Conservation (phyloP, 2,888 invertebrate species). For the Tenthredo amoena region DNA sequence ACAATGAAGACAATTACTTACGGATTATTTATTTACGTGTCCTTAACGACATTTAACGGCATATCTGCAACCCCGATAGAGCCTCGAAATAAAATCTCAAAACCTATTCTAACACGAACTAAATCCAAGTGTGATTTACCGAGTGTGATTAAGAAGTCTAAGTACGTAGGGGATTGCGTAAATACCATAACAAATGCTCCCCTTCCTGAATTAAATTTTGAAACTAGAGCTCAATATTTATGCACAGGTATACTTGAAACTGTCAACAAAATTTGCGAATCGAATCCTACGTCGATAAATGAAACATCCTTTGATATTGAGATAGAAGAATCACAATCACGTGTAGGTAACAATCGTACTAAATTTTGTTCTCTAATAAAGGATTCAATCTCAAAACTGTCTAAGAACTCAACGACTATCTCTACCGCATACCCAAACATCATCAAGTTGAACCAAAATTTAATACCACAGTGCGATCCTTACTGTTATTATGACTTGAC, state of each 20-base stretch:
- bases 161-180: not conserved
- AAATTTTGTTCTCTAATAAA: constrained; percentile 46
- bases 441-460: not conserved
- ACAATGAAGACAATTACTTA: constrained; percentile 38
- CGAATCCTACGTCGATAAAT: not conserved
- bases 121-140: not conserved
- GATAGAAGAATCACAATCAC: constrained; percentile 47
- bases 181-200: not conserved
- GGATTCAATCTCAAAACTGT: constrained; percentile 29
- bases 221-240: constrained; percentile 54
- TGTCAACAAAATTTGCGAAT: constrained; percentile 57
- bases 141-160: not conserved
- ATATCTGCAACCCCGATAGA: not conserved
- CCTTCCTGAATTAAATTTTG: not conserved
- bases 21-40: constrained; percentile 30
- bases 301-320: constrained; percentile 52
- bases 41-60: constrained; percentile 1
- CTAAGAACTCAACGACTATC: not conserved
- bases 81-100: too few relatives aligned
- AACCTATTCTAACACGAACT: not conserved
- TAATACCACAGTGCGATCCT: not conserved
- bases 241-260: constrained; percentile 64
- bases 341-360: constrained; percentile 52
- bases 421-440: not conserved
- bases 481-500: not conserved